Evolutionary conservation across 2,113 vertebrate genomes (phyloP), one percentile per base, ranked within the genome.

Genomic region (Hippolais icterina): DNA sequence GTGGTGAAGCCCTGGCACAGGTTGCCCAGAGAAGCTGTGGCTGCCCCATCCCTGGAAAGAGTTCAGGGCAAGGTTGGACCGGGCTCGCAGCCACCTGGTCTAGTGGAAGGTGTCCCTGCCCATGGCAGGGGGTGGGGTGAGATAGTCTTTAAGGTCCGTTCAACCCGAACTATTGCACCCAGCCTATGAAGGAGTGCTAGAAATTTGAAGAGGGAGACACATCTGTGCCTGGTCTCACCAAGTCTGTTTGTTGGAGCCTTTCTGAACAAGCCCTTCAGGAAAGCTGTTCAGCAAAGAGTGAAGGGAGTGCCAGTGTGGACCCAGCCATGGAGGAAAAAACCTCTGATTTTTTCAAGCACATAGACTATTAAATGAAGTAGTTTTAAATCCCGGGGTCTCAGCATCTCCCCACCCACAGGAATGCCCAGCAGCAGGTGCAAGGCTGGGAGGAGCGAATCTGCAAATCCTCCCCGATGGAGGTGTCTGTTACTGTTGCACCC

Each of bases 221-320:
- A 2, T 8, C 31, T 15, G 0, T 18, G 6, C 18, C 18, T 11
- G 2, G 3, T 28, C 41, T 9, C 5, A 28, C 7, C 4, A 2
- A 9, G 10, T 2, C 41, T 17, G 5, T 21, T 6, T 14, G 1
- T 37, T 3, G 8, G 15, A 52, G 12, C 29, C 56, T 24, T n/a
- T 28, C 44, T 22, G 27, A 22, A 4, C 5, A 2, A 42, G 0
- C 0, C 41, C 3, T 9, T 31, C 46, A 37, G 17, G 12, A 82
- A 50, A 39, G 10, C 21, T 63, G 21, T 7, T 41, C 4, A n/a
- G 10, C 12, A 1, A 19, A 23, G 44, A 23, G 10, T 6, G 14
- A 53, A 33, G 16, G 3, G 22, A 56, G 20, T 9, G 19, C 24
- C 47, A 3, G 4, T 0, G 46, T 1, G 19, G 21, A 27, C 37